phyloP scores from a whole-genome alignment of 2,888 invertebrate genomes.

The Cataglyphis albicans region DNA sequence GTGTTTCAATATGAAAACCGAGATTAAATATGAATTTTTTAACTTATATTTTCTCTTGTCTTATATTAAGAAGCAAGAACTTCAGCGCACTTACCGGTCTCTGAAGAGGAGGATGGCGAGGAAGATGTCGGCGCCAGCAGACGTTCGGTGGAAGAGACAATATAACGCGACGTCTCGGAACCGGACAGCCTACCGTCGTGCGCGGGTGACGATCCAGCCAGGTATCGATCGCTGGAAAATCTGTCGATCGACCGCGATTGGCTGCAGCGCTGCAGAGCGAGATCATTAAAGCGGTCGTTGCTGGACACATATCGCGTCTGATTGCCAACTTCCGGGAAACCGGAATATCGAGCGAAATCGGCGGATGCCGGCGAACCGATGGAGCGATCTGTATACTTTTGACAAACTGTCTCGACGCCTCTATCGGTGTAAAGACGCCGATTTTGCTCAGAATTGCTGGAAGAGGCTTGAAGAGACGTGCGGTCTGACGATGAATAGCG shows the following conservation, averaged over 20 bases:
- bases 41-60: neutral
- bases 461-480: constrained; percentile 62
- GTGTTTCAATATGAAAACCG: neutral
- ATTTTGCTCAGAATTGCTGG: constrained; percentile 47
- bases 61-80: neutral
- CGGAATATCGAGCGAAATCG: constrained; percentile 77
- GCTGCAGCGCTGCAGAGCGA: constrained; percentile 79
- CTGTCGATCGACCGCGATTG: constrained; percentile 80
- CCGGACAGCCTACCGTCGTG: constrained; percentile 70
- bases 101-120: constrained; percentile 81
- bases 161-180: constrained; percentile 68
- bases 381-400: constrained; percentile 81
- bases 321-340: constrained; percentile 76
- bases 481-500: constrained; percentile 82
- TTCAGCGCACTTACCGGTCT: constrained; percentile 68
- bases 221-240: constrained; percentile 78
- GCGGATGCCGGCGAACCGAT: constrained; percentile 79
- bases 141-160: constrained; percentile 81
- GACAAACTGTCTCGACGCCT: constrained; percentile 77
- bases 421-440: constrained; percentile 75
- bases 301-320: constrained; percentile 77
- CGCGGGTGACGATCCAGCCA: constrained; percentile 77
- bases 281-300: constrained; percentile 82
- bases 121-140: constrained; percentile 81
- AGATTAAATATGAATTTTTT: neutral